Base-by-base conservation (phyloP, 2,888 invertebrate species). In the Oligia strigilis region DNA sequence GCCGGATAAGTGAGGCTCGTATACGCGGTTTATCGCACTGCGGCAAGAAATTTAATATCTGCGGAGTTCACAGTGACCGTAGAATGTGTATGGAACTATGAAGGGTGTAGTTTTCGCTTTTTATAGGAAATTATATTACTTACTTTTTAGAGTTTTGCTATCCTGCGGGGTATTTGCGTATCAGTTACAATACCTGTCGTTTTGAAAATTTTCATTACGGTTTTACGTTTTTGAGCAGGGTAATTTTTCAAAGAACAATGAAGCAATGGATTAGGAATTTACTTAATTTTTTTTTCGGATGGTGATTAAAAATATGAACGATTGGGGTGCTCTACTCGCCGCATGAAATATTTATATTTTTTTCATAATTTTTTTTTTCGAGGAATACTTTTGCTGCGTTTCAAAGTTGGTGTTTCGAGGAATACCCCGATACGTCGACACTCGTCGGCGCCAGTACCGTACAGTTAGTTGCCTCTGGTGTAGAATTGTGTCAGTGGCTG, bases 1-100 rank as follows among this genome's bases (percentile, higher is more conserved):
- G 66, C 72, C 78, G 77, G 81, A 86, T 85, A 72, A 78, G 23
- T 67, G 43, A 64, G 29, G n/a, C 17, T 84, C 60, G 62, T 71
- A 65, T 40, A 66, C 64, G 17, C 58, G 23, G 65, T 69, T 72
- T 83, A 83, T 77, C 73, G 80, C 77, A 74, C 11, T 83, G 74
- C 76, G 72, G 74, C 74, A 84, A 72, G 60, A 64, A 71, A 55
- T 71, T 55, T 72, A 23, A 75, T 82, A 78, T 66, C 23, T 40
- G 40, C 14, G 17, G n/a, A 73, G 17, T 49, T 73, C 19, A 11
- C 6, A 65, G n/a, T 58, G 23, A 23, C 62, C 52, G 40, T 14
- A 55, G 29, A 64, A 62, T 64, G 5, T 46, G 52, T 55, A 36
- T 40, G 6, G n/a, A 43, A 40, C 6, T 64, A 36, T 29, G 11